Conservation (phyloP, 2,113 vertebrate genomes). For the Typhlomys cinereus region DNA sequence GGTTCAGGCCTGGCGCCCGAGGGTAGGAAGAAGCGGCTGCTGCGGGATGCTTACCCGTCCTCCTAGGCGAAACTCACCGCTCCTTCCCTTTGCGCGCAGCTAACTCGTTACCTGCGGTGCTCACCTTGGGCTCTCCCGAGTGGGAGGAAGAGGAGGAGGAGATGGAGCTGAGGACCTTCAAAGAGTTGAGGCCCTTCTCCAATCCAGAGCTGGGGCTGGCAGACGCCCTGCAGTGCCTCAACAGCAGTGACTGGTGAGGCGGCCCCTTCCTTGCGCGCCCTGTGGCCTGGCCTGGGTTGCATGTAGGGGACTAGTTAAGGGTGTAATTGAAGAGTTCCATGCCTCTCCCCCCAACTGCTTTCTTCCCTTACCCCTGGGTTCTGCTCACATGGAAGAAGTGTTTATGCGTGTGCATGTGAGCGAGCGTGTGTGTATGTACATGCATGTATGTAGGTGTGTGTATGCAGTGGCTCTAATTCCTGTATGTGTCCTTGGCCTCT, state of each 20-base stretch:
- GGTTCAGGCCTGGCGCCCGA: background rate
- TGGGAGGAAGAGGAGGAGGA: conserved; percentile 69
- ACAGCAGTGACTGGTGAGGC: conserved; percentile 83
- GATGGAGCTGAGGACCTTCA: background rate
- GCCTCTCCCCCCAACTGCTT: background rate
- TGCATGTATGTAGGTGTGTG: fast-evolving
- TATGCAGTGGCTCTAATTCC: background rate
- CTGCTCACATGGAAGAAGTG: background rate
- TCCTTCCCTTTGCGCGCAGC: conserved; percentile 58
- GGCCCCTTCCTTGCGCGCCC: fast-evolving
- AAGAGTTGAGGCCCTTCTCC: conserved; percentile 72
- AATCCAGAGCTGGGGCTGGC: conserved; percentile 77
- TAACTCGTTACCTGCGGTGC: conserved; percentile 65
- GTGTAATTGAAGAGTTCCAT: background rate
- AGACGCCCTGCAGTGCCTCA: conserved; percentile 70
- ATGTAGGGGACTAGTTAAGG: background rate
- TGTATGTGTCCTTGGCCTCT: background rate
- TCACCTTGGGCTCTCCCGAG: conserved; percentile 58
- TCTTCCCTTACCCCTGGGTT: background rate
- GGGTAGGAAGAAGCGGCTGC: too few species aligned
- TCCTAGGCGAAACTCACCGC: fast-evolving
- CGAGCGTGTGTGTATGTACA: background rate
- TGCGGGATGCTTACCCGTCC: too few species aligned
- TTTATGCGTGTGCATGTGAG: too few species aligned
- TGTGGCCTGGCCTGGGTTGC: background rate